Conservation (phyloP, 2,113 vertebrate genomes). For the Herpetotheres cachinnans region DNA sequence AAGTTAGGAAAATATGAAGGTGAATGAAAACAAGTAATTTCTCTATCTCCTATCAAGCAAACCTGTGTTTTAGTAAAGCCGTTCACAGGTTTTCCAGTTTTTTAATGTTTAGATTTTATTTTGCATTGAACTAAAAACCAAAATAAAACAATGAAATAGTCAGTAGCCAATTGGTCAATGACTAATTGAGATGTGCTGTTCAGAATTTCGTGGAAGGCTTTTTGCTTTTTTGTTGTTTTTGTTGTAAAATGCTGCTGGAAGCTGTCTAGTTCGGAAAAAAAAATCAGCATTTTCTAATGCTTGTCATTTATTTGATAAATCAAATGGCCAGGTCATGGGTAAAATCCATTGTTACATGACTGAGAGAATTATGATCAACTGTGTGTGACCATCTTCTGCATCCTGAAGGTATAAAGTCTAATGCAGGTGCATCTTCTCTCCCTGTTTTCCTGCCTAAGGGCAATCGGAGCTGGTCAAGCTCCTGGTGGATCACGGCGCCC, state of each 20-base stretch:
- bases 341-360: accelerated
- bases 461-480: slow-evolving; percentile 74
- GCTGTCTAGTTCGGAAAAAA: background rate
- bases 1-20: background rate
- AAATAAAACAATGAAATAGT: background rate
- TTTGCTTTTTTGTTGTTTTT: background rate
- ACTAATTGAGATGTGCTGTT: background rate
- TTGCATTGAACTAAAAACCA: background rate
- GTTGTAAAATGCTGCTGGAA: background rate
- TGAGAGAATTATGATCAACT: background rate
- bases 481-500: slow-evolving; percentile 81
- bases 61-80: background rate
- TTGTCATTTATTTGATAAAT: background rate
- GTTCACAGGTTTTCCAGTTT: background rate
- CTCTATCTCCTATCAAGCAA: background rate
- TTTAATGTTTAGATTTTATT: background rate
- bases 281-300: background rate
- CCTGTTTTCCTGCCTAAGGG: slow-evolving; percentile 64
- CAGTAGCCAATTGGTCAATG: too few species aligned
- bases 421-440: background rate
- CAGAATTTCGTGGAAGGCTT: background rate
- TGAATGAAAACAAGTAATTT: background rate
- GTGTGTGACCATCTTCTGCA: background rate
- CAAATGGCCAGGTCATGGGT: background rate
- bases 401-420: background rate